Evolutionary conservation across 1,140 invertebrate species (phyloP), one percentile per base, ranked within the genome.

Genomic region (Drosophila nebulosa): DNA sequence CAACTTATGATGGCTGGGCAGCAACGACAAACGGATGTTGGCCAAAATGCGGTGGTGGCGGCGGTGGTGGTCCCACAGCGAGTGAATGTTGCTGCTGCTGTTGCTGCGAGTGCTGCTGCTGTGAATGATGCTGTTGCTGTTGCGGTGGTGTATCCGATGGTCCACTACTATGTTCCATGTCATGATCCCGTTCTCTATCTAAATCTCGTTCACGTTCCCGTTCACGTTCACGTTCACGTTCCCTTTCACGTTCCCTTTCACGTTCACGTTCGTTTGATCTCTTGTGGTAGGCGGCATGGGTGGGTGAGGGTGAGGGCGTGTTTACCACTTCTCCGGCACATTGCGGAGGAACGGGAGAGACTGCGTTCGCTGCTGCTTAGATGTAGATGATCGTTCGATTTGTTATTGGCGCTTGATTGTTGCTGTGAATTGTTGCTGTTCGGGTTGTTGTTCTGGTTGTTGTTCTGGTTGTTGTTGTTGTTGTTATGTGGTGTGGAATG

Each of bases 401-500:
- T 80, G 30, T 6, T 58, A 59, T 59, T 51, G 36, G 35, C 65
- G 63, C 62, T 18, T 66, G 63, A 18, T 57, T 61, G 58, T 51
- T 77, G 62, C 14, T 77, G 65, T 65, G 42, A 62, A 55, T 53
- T 39, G 70, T 42, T 73, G 53, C 68, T 64, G 78, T 42, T 74
- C 72, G 35, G 60, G 79, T 70, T 71, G 73, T 64, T 69, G 69
- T 39, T 62, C 21, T 78, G 69, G n/a, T 65, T 16, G 64, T 39
- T 6, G 66, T 50, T 63, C n/a, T n/a, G 74, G 26, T 78, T 74
- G n/a, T 65, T 16, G 64, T 39, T 6, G 66, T 50, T 63, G 55
- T 53, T 39, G 68, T 74, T 56, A 77, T 81, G 81, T 86, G 62
- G 53, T 74, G 78, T 85, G 83, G 84, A 89, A 86, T 86, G 83